phyloP scores from a whole-genome alignment of 2,113 vertebrate species.

The cattle (Bos taurus) region DNA sequence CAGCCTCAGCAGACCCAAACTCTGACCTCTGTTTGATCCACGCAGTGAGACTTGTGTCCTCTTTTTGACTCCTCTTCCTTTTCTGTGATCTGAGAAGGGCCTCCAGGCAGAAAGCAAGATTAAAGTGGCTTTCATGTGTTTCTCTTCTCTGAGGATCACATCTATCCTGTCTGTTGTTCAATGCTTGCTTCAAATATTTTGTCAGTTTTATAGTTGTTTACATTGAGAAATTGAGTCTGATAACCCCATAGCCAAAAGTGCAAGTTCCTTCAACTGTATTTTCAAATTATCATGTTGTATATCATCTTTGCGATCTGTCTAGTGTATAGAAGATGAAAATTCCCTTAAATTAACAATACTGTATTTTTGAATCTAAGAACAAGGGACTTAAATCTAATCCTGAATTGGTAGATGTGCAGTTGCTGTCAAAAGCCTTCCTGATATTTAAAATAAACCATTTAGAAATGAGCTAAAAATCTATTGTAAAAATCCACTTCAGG shows the following conservation, averaged over 20 bases:
- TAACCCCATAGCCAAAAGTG: background rate
- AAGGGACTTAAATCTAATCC: background rate
- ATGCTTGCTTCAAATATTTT: background rate
- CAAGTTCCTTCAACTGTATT: background rate
- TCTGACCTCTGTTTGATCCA: background rate
- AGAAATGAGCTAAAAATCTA: background rate
- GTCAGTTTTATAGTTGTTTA: background rate
- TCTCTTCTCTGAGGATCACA: background rate
- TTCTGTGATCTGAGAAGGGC: background rate
- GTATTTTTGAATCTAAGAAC: background rate
- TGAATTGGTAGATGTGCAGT: background rate
- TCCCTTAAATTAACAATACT: background rate
- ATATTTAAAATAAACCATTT: background rate
- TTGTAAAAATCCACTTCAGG: background rate
- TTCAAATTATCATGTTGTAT: background rate
- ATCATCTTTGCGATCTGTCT: background rate
- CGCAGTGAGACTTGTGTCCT: background rate
- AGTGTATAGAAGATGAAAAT: background rate
- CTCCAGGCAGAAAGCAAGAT: background rate
- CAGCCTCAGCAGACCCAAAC: background rate
- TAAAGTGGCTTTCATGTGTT: background rate
- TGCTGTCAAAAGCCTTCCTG: background rate
- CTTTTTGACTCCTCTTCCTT: background rate
- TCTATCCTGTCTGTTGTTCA: background rate
- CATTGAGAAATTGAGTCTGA: background rate